These are phyloP conservation scores for Epinotia bilunana DNA, from an alignment of 2,888 invertebrate genomes.

Conservation along the genomic window DNA sequence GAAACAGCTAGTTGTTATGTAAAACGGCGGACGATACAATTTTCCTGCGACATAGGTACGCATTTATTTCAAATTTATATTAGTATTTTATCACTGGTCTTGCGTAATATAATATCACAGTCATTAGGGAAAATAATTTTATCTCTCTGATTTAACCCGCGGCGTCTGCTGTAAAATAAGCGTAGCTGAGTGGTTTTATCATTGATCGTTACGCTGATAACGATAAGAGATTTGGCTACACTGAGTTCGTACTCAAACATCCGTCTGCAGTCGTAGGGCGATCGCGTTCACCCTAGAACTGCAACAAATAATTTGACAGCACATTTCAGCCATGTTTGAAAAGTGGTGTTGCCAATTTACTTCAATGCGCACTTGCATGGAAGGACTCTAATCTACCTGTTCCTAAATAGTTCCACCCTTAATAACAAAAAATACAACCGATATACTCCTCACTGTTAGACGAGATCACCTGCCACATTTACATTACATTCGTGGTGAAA, in stretches of 20 bases:
- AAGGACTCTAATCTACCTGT: background rate
- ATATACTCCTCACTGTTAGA: too few relatives aligned
- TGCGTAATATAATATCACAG: too few relatives aligned
- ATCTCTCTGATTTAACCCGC: background rate
- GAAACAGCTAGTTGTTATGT: too few relatives aligned
- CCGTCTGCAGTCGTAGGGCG: too few relatives aligned
- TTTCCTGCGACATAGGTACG: too few relatives aligned
- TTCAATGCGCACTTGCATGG: background rate
- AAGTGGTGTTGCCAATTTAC: too few relatives aligned
- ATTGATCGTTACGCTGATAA: background rate
- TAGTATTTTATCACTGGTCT: too few relatives aligned
- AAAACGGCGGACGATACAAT: too few relatives aligned
- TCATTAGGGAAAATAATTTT: too few relatives aligned
- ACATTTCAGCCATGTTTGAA: background rate
- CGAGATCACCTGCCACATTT: too few relatives aligned
- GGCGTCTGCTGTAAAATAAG: conserved; percentile 1
- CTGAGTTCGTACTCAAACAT: background rate
- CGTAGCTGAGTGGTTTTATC: background rate
- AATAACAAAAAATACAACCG: too few relatives aligned
- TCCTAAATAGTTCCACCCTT: background rate
- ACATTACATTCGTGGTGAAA: background rate
- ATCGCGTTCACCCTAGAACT: background rate
- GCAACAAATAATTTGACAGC: background rate
- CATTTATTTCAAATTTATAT: too few relatives aligned
- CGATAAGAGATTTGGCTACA: background rate